Percentiles rank a stretch among this genome's conserved stretches.
Evolutionary conservation across 2,888 invertebrate species (phyloP).

Genomic region (Bedellia somnulentella): DNA sequence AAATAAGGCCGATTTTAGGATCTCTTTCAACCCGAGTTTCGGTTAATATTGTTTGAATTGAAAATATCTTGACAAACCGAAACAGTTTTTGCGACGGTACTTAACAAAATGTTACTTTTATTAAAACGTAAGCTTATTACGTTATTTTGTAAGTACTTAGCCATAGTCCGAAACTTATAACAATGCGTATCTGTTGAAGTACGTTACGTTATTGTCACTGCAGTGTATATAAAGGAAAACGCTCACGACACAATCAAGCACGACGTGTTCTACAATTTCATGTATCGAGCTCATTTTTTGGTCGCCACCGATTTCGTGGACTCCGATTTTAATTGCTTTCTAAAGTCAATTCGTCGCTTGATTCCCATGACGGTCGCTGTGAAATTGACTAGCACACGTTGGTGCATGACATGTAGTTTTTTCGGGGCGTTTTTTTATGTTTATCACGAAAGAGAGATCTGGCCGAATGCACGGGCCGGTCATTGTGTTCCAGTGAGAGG

Average conservation of each 20-base stretch:
- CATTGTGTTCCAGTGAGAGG: conserved; percentile 45
- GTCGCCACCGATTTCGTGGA: conserved; percentile 28
- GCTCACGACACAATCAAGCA: conserved; percentile 18
- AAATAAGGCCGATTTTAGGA: conserved; percentile 29
- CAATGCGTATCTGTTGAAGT: too few relatives aligned
- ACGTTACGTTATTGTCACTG: too few relatives aligned
- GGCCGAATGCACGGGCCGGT: conserved; percentile 36
- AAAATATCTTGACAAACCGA: too few relatives aligned
- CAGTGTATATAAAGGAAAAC: too few relatives aligned
- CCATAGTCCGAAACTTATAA: too few relatives aligned
- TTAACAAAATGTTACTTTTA: too few relatives aligned
- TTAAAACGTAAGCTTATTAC: too few relatives aligned
- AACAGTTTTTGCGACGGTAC: too few relatives aligned
- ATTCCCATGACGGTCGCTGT: conserved; percentile 57
- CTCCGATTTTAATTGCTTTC: conserved; percentile 56
- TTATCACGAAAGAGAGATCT: conserved; percentile 48
- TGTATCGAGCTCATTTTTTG: conserved; percentile 39
- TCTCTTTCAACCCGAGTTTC: conserved; percentile 27
- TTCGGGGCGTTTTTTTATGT: conserved; percentile 43
- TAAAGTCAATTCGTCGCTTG: conserved; percentile 49
- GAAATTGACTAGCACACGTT: conserved; percentile 58
- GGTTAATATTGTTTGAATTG: too few relatives aligned
- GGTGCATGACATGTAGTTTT: conserved; percentile 61
- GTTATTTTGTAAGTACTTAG: too few relatives aligned
- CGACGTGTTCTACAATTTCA: conserved; percentile 25